Conservation (phyloP, 2,113 vertebrate genomes). For the Girardinichthys multiradiatus region DNA sequence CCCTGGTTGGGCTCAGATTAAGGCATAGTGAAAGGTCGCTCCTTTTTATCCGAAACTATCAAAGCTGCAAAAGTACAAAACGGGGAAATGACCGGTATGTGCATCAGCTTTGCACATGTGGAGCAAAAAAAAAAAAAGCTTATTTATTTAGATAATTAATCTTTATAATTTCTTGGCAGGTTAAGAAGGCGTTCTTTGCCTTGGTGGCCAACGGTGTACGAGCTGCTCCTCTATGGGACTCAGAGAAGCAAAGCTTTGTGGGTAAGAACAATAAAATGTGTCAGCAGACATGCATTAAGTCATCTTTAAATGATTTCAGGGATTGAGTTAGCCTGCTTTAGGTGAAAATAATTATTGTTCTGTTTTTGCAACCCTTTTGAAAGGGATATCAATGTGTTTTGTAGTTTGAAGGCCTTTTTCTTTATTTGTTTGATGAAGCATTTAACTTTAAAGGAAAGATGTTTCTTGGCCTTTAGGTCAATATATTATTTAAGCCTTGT, state of each 20-base stretch:
- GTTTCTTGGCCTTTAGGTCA: not conserved
- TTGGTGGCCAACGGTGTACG: slow-evolving; percentile 97
- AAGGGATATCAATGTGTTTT: not conserved
- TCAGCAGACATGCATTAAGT: not conserved
- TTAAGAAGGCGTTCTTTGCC: slow-evolving; percentile 98
- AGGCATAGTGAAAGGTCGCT: too few relatives aligned
- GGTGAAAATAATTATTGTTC: not conserved
- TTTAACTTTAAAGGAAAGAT: not conserved
- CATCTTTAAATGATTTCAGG: not conserved
- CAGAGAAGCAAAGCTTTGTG: slow-evolving; percentile 98
- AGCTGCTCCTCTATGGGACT: slow-evolving; percentile 97
- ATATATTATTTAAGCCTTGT: not conserved
- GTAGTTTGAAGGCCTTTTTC: not conserved
- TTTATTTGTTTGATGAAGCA: not conserved
- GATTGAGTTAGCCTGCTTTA: not conserved
- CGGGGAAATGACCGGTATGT: not conserved
- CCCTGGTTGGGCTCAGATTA: too few relatives aligned
- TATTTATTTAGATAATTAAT: not conserved
- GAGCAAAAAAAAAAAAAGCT: not conserved
- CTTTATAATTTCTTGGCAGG: slow-evolving; percentile 73
- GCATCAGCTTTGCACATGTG: not conserved
- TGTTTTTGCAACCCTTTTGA: not conserved
- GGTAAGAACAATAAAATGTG: slow-evolving; percentile 81
- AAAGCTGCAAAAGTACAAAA: not conserved
- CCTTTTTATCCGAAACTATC: not conserved